Evolutionary conservation across 2,888 invertebrate species (phyloP).

Genomic region (Cephonodes hylas): DNA sequence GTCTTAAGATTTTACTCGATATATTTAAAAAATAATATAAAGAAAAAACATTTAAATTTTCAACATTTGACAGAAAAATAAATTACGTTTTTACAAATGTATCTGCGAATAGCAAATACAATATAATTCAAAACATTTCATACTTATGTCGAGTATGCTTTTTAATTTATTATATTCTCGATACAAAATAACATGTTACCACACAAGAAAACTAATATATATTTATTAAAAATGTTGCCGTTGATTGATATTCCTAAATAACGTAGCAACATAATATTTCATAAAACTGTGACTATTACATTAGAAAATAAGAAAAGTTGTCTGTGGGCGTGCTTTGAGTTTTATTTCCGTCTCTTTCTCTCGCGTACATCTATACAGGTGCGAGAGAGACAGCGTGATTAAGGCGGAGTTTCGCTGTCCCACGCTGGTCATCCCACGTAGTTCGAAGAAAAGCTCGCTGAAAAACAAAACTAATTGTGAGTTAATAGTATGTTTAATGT

Average conservation of each 20-base stretch:
- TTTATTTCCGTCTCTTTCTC: slow-evolving; percentile 30
- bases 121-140: slow-evolving; percentile 1
- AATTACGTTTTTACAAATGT: not conserved
- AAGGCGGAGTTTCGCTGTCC: slow-evolving; percentile 53
- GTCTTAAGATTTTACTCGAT: not conserved
- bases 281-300: slow-evolving; percentile 27
- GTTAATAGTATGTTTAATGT: slow-evolving; percentile 51
- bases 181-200: slow-evolving; percentile 5
- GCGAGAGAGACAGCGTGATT: slow-evolving; percentile 35
- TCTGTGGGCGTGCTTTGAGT: slow-evolving; percentile 29
- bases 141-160: not conserved
- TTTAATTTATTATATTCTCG: slow-evolving; percentile 4
- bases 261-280: slow-evolving; percentile 38
- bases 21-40: not conserved
- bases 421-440: slow-evolving; percentile 37
- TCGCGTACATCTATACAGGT: slow-evolving; percentile 1
- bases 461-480: slow-evolving; percentile 54
- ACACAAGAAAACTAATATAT: slow-evolving; percentile 25
- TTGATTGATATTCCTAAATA: slow-evolving; percentile 35
- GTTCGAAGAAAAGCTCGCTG: slow-evolving; percentile 37
- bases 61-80: not conserved
- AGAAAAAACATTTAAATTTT: not conserved
- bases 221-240: slow-evolving; percentile 36
- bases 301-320: slow-evolving; percentile 4
- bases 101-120: not conserved